Evolutionary conservation across 2,797 vertebrate species (phyloP).

Genomic region (Halcyon smyrnensis): DNA sequence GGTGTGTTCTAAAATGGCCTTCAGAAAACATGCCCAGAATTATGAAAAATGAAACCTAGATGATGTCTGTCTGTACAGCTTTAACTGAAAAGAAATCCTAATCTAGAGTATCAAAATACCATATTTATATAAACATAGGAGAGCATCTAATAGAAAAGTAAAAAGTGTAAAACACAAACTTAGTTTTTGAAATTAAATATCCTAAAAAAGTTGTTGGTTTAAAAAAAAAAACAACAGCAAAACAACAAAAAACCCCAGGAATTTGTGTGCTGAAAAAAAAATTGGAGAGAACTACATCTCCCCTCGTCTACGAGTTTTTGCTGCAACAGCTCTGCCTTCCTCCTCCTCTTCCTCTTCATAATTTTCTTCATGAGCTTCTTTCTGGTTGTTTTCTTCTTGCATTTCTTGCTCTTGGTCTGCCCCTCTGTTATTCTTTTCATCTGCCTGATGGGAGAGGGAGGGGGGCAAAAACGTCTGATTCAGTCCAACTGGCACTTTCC

Average conservation of each 20-base stretch:
- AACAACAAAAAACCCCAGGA: not conserved
- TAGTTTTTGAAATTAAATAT: slow-evolving; percentile 63
- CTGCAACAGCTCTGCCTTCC: slow-evolving; percentile 72
- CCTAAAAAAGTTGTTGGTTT: not conserved
- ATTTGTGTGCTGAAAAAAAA: not conserved
- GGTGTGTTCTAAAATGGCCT: not conserved
- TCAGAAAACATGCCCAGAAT: not conserved
- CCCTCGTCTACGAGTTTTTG: slow-evolving; percentile 84
- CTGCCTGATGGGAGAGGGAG: slow-evolving; percentile 49
- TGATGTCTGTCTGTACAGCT: slow-evolving; percentile 57
- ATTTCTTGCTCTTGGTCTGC: slow-evolving; percentile 76
- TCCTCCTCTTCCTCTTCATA: slow-evolving; percentile 90
- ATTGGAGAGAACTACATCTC: slow-evolving; percentile 86
- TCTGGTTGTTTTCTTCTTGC: slow-evolving; percentile 74
- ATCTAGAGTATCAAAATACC: slow-evolving; percentile 80
- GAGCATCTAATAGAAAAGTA: slow-evolving; percentile 78
- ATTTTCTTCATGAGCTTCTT: slow-evolving; percentile 85
- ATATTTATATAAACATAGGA: slow-evolving; percentile 75
- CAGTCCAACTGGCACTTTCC: not conserved
- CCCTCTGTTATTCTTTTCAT: slow-evolving; percentile 75
- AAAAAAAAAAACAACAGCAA: not conserved
- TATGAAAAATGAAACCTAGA: not conserved
- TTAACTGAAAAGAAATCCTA: slow-evolving; percentile 79
- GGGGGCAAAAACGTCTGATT: not conserved
- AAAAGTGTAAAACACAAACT: slow-evolving; percentile 67